Conservation (phyloP, 2,113 vertebrate species). For the Rhinoderma darwinii region DNA sequence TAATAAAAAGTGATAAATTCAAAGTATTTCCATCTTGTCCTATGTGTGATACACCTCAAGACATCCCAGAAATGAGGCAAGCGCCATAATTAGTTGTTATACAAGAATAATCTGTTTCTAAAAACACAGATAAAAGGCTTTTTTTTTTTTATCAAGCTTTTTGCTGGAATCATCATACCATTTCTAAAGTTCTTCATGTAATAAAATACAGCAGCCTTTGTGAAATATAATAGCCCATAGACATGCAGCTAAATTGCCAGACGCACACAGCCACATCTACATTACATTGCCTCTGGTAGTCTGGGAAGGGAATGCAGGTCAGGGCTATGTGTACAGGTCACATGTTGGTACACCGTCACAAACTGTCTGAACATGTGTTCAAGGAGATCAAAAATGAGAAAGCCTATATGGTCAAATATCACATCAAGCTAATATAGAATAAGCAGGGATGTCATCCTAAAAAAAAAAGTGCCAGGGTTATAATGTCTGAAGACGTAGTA, state of each 20-base stretch:
- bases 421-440: not conserved
- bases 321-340: constrained; percentile 27
- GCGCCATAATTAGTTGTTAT: not conserved
- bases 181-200: constrained; percentile 13
- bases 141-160: constrained; percentile 1
- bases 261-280: constrained; percentile 28
- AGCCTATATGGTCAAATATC: constrained; percentile 40
- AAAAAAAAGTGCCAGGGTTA: too few relatives aligned
- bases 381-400: constrained; percentile 67
- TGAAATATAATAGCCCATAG: constrained; percentile 31
- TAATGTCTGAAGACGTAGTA: too few relatives aligned
- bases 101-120: not conserved
- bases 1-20: not conserved
- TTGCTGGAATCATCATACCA: not conserved
- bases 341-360: constrained; percentile 26
- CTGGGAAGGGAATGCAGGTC: constrained; percentile 19
- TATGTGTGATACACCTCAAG: not conserved
- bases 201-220: constrained; percentile 36
- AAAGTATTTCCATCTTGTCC: not conserved
- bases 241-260: constrained; percentile 32
- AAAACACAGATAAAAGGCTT: not conserved
- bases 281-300: constrained; percentile 36
- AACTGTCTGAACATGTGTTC: constrained; percentile 39
- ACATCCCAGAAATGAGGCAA: not conserved
- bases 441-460: too few relatives aligned